A percentile compares a stretch with the other conserved stretches of the same genome.
Evolutionary conservation across 1,140 invertebrate genomes (phyloP).

Genomic region (Dreissena rostriformis): DNA sequence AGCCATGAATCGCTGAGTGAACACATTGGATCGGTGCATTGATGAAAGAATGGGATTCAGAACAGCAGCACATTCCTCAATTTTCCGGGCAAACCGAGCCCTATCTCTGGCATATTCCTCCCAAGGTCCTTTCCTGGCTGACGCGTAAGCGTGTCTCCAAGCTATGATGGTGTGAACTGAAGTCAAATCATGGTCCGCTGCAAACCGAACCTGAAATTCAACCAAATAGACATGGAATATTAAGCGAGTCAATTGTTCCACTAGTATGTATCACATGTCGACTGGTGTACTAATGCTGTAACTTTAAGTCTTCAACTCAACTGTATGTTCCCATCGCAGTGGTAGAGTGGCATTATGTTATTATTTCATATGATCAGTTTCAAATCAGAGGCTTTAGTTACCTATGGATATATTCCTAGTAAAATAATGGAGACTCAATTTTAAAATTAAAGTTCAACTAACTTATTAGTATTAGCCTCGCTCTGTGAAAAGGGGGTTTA

Average conservation of each 20-base stretch:
- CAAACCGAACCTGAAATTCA: conserved; percentile 61
- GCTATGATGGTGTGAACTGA: conserved; percentile 54
- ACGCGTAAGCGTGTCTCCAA: conserved; percentile 52
- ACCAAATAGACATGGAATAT: neutral
- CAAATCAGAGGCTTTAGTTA: no score
- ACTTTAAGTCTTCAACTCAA: neutral
- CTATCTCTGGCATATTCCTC: conserved; percentile 62
- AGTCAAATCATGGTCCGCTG: conserved; percentile 41
- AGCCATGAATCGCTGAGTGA: conserved; percentile 11
- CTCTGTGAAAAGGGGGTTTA: no score
- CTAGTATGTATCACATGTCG: neutral
- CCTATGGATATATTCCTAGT: no score
- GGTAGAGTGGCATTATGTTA: no score
- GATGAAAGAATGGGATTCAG: conserved; percentile 43
- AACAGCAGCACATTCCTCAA: conserved; percentile 42
- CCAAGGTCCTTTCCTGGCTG: conserved; percentile 64
- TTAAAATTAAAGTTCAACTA: no score
- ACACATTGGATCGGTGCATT: conserved; percentile 51
- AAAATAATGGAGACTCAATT: no score
- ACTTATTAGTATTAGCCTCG: no score
- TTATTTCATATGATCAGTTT: no score
- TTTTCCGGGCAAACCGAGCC: conserved; percentile 57
- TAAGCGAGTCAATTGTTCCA: neutral
- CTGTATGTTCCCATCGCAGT: no score
- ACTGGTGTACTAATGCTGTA: neutral